phyloP scores from a whole-genome alignment of 2,113 vertebrate genomes.

The Actinemys pallida region DNA sequence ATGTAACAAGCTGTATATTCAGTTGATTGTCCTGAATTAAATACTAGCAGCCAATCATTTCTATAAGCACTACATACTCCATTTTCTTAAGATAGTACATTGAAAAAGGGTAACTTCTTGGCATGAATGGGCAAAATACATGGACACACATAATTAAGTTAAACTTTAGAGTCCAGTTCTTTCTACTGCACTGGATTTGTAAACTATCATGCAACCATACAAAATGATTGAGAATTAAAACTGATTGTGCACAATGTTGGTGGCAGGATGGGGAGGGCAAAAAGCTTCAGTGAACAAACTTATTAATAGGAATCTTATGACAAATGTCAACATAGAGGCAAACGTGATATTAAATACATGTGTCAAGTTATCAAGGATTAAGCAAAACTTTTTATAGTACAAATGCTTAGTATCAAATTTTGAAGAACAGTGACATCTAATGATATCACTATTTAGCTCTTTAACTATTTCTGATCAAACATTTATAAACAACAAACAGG shows the following conservation, averaged over 20 bases:
- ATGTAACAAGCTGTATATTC: background rate
- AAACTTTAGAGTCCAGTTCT: background rate
- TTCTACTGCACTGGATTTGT: background rate
- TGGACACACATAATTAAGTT: background rate
- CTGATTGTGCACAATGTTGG: constrained; percentile 46
- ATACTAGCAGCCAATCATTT: background rate
- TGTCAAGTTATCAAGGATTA: constrained; percentile 75
- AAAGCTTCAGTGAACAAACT: constrained; percentile 68
- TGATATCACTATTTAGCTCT: constrained; percentile 55
- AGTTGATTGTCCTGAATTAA: background rate
- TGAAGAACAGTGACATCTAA: constrained; percentile 62
- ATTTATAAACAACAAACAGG: constrained; percentile 12
- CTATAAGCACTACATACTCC: background rate
- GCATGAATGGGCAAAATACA: background rate
- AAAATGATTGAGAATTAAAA: constrained; percentile 43
- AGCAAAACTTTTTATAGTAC: constrained; percentile 72
- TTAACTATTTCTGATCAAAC: constrained; percentile 48
- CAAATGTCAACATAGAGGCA: constrained; percentile 57
- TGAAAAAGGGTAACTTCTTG: background rate
- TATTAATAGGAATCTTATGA: constrained; percentile 74
- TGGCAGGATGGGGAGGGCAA: constrained; percentile 48
- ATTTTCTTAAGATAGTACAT: background rate
- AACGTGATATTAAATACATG: constrained; percentile 62
- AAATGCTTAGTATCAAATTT: constrained; percentile 65
- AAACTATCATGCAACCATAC: background rate